Base-by-base conservation (phyloP, 1,140 invertebrate species). In the Saccostrea echinata region DNA sequence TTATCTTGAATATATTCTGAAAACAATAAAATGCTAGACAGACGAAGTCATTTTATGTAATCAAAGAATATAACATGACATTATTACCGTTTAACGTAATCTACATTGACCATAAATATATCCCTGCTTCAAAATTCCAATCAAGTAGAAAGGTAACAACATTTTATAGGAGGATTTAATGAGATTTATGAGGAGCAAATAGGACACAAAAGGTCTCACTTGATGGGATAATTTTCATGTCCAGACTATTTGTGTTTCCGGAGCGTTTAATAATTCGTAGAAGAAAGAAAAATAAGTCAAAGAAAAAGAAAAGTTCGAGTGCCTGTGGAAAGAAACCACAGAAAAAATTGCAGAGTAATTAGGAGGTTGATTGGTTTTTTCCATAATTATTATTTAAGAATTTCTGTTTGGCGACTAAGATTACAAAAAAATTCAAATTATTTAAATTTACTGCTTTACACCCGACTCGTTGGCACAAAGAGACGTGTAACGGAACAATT, bases 151-250 rank as follows among this genome's bases (percentile, higher is more conserved):
- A 76, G 68, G 68, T 30, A 27, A 76, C 24, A 30, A 16, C 8
- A 12, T 30, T 76, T 76, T 13, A 76, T 76, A 33, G 68, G 27
- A 76, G 68, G 16, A 76, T 30, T 30, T 30, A 76, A 16, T 27
- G 30, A 27, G 68, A 76, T 76, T 76, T 76, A 76, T 76, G 68
- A 76, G 12, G 68, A 76, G 24, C 68, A 76, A 13, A 76, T 33
- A 76, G 11, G 68, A 76, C 11, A 33, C 68, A 76, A 16, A n/a
- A 27, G 64, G 68, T 4, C 16, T 9, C 68, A 61, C 68, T 33
- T 11, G 68, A 16, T 16, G 33, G 68, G 27, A 30, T 76, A 16
- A 30, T 76, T 76, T 30, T 9, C 27, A 35, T 76, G 1, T 30
- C 27, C 68, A 76, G 24, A 30, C 68, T n/a, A n/a, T n/a, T 18